Conservation (phyloP, 2,888 invertebrate genomes). For the Chydorus sphaericus region DNA sequence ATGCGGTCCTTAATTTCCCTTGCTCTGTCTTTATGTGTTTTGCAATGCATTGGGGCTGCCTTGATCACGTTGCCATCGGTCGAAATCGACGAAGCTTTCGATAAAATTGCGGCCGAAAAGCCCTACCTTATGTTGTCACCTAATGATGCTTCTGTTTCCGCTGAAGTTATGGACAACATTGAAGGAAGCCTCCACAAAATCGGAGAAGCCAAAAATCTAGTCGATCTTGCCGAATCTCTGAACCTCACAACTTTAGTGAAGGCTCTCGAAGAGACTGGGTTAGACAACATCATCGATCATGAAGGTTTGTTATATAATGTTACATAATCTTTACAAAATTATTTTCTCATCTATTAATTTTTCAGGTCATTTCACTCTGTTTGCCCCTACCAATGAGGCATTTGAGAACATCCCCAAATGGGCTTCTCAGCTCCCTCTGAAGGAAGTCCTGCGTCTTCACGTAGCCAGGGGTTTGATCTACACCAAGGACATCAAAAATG, state of each 20-base stretch:
- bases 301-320: conserved; percentile 14
- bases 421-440: conserved; percentile 16
- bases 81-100: background rate
- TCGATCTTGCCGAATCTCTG: conserved; percentile 15
- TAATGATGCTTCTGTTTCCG: background rate
- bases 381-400: conserved; percentile 35
- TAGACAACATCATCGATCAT: conserved; percentile 15
- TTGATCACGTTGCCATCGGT: conserved; percentile 8
- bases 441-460: conserved; percentile 15
- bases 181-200: background rate
- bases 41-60: background rate
- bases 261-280: conserved; percentile 15
- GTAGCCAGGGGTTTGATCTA: conserved; percentile 14
- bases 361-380: conserved; percentile 36
- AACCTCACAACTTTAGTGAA: conserved; percentile 14
- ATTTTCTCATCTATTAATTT: too few species aligned
- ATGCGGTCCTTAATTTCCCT: too few species aligned
- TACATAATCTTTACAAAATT: background rate
- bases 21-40: too few species aligned
- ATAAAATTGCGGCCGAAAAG: background rate
- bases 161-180: background rate
- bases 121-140: conserved; percentile 6
- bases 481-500: conserved; percentile 14
- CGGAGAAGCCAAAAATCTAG: conserved; percentile 14
- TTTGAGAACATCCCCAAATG: conserved; percentile 25